A percentile compares a stretch with the other conserved stretches of the same genome.
phyloP scores from a whole-genome alignment of 2,113 vertebrate species.

The Strix aluco region DNA sequence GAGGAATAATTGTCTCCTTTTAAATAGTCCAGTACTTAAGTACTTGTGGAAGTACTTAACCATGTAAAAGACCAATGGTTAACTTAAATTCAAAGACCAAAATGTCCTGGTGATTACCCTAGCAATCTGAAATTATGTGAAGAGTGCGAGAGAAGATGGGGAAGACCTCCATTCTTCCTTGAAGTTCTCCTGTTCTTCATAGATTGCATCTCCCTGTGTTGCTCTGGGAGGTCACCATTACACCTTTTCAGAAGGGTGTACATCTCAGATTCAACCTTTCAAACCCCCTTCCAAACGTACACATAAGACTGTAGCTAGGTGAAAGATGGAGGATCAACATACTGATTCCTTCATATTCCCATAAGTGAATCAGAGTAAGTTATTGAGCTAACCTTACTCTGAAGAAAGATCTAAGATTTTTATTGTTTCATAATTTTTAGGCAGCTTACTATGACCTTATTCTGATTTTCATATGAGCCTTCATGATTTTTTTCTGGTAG shows the following conservation, averaged over 20 bases:
- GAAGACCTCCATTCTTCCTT: not conserved
- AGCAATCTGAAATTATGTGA: not conserved
- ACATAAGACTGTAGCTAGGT: not conserved
- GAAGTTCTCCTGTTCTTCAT: not conserved
- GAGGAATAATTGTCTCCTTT: not conserved
- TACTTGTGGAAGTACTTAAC: not conserved
- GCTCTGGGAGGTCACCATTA: fast-evolving
- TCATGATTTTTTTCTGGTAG: not conserved
- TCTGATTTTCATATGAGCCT: not conserved
- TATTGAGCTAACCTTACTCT: not conserved
- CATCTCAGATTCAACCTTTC: not conserved
- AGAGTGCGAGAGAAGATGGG: not conserved
- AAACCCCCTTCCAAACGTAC: not conserved
- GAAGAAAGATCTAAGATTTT: not conserved
- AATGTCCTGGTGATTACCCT: not conserved
- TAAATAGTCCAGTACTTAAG: not conserved
- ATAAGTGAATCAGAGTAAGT: not conserved
- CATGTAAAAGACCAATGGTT: not conserved
- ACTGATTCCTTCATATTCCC: not conserved
- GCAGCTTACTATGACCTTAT: not conserved
- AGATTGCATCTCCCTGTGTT: not conserved
- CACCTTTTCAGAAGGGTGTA: not conserved
- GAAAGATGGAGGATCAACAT: not conserved
- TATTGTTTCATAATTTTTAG: not conserved
- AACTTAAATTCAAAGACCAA: not conserved